Evolutionary conservation across 2,797 vertebrate genomes (phyloP).

Genomic region (Chromis chromis): DNA sequence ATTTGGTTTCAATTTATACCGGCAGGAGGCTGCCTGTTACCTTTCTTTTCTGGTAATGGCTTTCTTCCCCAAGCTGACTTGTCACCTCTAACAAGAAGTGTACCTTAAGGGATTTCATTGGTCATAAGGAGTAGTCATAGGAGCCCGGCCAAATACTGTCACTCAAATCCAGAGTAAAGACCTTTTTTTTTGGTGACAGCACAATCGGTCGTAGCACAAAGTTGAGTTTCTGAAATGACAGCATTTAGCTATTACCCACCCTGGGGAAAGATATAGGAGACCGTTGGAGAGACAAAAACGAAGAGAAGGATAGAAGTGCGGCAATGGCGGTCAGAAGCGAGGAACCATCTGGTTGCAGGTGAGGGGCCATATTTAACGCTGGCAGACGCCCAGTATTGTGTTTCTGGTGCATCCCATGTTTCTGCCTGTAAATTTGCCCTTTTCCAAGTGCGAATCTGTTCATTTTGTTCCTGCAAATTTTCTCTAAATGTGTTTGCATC

Average conservation of each 20-base stretch:
- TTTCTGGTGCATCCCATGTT: slow-evolving; percentile 41
- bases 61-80: slow-evolving; percentile 73
- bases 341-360: slow-evolving; percentile 72
- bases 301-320: slow-evolving; percentile 31
- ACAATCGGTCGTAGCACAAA: slow-evolving; percentile 60
- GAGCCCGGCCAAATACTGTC: slow-evolving; percentile 68
- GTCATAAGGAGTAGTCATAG: slow-evolving; percentile 60
- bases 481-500: slow-evolving; percentile 22
- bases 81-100: slow-evolving; percentile 77
- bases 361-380: slow-evolving; percentile 73
- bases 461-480: slow-evolving; percentile 23
- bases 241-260: slow-evolving; percentile 70
- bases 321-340: slow-evolving; percentile 57
- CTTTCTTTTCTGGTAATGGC: slow-evolving; percentile 77
- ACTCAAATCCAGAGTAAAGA: slow-evolving; percentile 67
- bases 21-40: slow-evolving; percentile 75
- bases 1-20: slow-evolving; percentile 80
- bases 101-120: slow-evolving; percentile 70
- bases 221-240: slow-evolving; percentile 72
- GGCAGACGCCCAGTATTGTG: slow-evolving; percentile 57
- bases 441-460: slow-evolving; percentile 37
- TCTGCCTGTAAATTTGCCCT: slow-evolving; percentile 44
- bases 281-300: slow-evolving; percentile 52
- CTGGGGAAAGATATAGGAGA: slow-evolving; percentile 38
- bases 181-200: slow-evolving; percentile 57